Evolutionary conservation across 2,797 vertebrate genomes (phyloP).

Genomic region (Melanotaenia trifasciata): DNA sequence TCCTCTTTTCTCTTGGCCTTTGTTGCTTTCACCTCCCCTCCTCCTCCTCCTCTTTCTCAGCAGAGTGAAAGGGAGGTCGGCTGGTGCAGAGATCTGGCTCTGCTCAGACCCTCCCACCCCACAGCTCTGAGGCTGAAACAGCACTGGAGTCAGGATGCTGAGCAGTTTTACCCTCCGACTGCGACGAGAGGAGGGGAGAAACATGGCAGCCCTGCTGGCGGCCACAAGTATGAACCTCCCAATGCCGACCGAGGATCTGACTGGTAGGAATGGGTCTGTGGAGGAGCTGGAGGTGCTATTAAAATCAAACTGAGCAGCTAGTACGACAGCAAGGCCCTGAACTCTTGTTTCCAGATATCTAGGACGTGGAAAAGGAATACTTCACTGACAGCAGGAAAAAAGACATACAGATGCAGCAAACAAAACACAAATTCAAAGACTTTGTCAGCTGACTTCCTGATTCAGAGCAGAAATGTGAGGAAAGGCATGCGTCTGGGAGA

Average conservation of each 20-base stretch:
- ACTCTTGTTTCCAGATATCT: conserved; percentile 19
- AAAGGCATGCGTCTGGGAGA: not conserved
- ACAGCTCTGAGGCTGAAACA: not conserved
- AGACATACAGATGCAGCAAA: conserved; percentile 16
- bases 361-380: conserved; percentile 16
- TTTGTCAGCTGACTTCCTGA: no score
- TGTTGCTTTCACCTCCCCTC: conserved; percentile 49
- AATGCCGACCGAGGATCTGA: not conserved
- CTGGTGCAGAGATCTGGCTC: conserved; percentile 43
- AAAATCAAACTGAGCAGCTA: no score
- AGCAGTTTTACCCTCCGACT: conserved; percentile 13
- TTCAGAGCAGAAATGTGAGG: not conserved
- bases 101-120: conserved; percentile 37
- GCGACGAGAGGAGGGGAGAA: not conserved
- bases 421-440: not conserved
- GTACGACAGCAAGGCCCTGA: no score
- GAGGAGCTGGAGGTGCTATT: no score
- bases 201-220: not conserved
- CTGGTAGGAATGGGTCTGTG: not conserved
- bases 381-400: conserved; percentile 36
- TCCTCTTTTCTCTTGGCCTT: conserved; percentile 51
- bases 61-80: conserved; percentile 62
- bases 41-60: conserved; percentile 22
- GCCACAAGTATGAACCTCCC: conserved; percentile 6
- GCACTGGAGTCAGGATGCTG: conserved; percentile 14